Evolutionary conservation across 1,140 invertebrate genomes (phyloP).

Genomic region (Diachasma alloeum): DNA sequence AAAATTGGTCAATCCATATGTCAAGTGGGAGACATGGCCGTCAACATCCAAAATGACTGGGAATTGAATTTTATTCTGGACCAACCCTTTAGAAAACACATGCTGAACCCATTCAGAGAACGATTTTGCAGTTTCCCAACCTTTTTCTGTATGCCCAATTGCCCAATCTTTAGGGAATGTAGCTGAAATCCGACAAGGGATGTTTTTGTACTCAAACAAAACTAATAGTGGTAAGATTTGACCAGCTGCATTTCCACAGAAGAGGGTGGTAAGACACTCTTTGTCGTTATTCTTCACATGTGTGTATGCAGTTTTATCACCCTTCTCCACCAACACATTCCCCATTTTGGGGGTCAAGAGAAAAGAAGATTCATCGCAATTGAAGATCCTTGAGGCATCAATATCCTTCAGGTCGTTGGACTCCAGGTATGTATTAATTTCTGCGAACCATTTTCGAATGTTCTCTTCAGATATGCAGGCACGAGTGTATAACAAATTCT

Average conservation of each 20-base stretch:
- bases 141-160: constrained; percentile 45
- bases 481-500: constrained; percentile 29
- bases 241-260: constrained; percentile 52
- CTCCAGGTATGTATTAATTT: no score
- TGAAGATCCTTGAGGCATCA: no score
- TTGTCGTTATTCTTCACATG: no score
- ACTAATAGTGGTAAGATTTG: constrained; percentile 43
- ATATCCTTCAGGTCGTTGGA: no score
- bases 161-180: constrained; percentile 43
- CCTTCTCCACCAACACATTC: no score
- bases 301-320: no score
- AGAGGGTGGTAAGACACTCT: constrained; percentile 52
- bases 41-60: constrained; percentile 56
- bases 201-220: constrained; percentile 49
- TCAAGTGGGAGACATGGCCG: constrained; percentile 56
- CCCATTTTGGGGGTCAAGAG: no score
- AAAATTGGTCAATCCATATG: constrained; percentile 47
- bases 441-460: no score
- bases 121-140: constrained; percentile 52
- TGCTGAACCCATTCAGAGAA: constrained; percentile 34
- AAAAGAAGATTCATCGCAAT: no score
- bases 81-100: constrained; percentile 55
- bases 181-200: constrained; percentile 37
- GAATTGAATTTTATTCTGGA: constrained; percentile 40
- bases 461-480: constrained; percentile 46